Base-by-base conservation (phyloP, 1,140 invertebrate genomes). In the Leptinotarsa lineolata region DNA sequence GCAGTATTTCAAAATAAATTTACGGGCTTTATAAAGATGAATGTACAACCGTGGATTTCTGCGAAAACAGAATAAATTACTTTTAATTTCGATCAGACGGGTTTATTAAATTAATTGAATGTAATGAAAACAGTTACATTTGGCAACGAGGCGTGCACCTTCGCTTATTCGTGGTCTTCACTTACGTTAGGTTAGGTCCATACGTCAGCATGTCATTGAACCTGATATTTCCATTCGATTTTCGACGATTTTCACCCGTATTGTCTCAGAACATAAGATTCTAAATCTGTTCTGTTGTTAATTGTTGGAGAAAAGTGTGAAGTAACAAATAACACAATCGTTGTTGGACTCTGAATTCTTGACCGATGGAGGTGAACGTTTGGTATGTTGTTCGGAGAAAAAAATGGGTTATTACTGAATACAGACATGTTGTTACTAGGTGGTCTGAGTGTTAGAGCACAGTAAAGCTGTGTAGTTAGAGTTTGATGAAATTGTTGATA, bases 141-240 rank as follows among this genome's bases (percentile, higher is more conserved):
- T 54, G 48, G 48, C 48, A 54, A 54, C 48, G n/a, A n/a, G 15
- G 48, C 48, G 16, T 54, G 16, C 48, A 54, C 48, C 48, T 54
- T 54, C 48, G 15, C 16, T 54, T 54, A 18, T 16, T 18, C 48
- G 48, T 54, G 48, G 48, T 54, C 48, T 16, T 54, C 48, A 54
- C 48, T 54, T 54, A 54, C 12, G 48, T 18, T 54, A 54, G 48
- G 48, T 54, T 54, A 54, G 48, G 48, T 54, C 48, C 48, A 54
- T 54, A 54, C 48, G 48, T 54, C 48, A 54, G 16, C 48, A 54
- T 54, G 48, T 54, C 48, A 54, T 54, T 54, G 48, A 54, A 54
- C 48, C 48, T n/a, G 48, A 54, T 54, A 54, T 54, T 54, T 13
- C 16, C n/a, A 16, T 15, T 18, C 15, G 15, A 54, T 54, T 54